Percentiles rank a stretch among this genome's conserved stretches.
These are phyloP conservation scores for Zalophus californianus DNA, from an alignment of 2,797 vertebrate genomes.

Conservation along the genomic window DNA sequence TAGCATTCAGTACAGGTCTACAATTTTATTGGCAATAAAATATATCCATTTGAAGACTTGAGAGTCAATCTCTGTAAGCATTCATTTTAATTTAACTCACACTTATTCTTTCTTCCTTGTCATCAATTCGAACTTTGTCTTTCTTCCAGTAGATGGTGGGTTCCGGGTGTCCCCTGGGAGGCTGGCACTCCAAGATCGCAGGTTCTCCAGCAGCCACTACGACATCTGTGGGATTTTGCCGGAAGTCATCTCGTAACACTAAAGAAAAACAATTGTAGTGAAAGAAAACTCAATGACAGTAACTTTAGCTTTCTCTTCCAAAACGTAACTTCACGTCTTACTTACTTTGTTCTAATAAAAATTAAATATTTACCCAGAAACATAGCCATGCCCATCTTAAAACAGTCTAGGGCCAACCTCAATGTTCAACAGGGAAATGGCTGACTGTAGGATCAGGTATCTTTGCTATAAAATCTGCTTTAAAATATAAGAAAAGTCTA, in stretches of 20 bases:
- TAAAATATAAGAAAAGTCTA: background rate
- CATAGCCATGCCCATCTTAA: accelerated
- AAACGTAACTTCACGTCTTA: background rate
- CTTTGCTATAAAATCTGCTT: background rate
- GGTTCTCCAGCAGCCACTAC: constrained; percentile 98
- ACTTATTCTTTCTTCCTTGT: constrained; percentile 96
- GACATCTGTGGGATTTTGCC: constrained; percentile 97
- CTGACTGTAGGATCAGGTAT: background rate
- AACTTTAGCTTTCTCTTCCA: background rate
- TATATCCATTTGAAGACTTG: background rate
- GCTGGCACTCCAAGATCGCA: constrained; percentile 97
- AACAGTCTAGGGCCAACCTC: background rate
- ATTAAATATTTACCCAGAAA: background rate
- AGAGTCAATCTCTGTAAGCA: accelerated
- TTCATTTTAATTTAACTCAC: constrained; percentile 86
- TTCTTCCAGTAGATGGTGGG: constrained; percentile 99
- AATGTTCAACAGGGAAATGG: background rate
- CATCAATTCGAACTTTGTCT: constrained; percentile 97
- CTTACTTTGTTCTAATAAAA: background rate
- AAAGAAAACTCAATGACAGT: background rate
- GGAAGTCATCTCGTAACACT: constrained; percentile 99
- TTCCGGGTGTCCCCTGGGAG: constrained; percentile 97
- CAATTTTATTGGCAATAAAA: background rate
- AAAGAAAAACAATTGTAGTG: constrained; percentile 60
- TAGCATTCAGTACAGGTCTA: background rate